Percentiles rank a stretch among this genome's conserved stretches.
Conservation (phyloP, 2,888 invertebrate species). For the Athalia circularis region DNA sequence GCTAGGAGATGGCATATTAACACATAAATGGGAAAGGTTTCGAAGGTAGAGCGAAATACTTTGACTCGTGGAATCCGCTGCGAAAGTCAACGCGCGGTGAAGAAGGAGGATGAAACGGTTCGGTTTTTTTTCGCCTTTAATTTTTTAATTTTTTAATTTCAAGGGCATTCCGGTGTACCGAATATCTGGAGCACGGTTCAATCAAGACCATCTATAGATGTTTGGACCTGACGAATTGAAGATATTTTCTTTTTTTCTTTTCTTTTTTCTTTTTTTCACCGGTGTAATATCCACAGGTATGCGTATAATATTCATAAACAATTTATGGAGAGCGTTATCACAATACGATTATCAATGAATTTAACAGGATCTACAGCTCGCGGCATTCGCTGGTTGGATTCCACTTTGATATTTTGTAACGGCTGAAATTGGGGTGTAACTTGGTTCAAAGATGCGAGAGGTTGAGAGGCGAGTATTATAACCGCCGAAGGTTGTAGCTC, state of each 20-base stretch:
- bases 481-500: too few relatives aligned
- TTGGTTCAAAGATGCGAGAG: neutral
- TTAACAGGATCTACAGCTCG: neutral
- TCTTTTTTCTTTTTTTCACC: neutral
- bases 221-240: too few relatives aligned
- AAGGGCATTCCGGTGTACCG: neutral
- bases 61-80: too few relatives aligned
- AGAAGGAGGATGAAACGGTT: too few relatives aligned
- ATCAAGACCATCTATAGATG: too few relatives aligned
- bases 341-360: constrained; percentile 4
- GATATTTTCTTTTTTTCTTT: too few relatives aligned
- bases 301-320: constrained; percentile 7
- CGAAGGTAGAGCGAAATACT: neutral
- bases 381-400: neutral
- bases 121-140: too few relatives aligned
- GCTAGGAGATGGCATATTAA: neutral
- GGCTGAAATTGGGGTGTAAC: constrained; percentile 20
- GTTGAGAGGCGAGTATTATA: neutral
- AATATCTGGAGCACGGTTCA: too few relatives aligned
- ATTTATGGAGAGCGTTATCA: constrained; percentile 9
- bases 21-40: constrained; percentile 15
- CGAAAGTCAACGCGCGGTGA: too few relatives aligned
- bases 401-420: constrained; percentile 17
- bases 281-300: neutral
- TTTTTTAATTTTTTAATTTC: too few relatives aligned